phyloP scores from a whole-genome alignment of 2,113 vertebrate genomes.

The Octodon degus region DNA sequence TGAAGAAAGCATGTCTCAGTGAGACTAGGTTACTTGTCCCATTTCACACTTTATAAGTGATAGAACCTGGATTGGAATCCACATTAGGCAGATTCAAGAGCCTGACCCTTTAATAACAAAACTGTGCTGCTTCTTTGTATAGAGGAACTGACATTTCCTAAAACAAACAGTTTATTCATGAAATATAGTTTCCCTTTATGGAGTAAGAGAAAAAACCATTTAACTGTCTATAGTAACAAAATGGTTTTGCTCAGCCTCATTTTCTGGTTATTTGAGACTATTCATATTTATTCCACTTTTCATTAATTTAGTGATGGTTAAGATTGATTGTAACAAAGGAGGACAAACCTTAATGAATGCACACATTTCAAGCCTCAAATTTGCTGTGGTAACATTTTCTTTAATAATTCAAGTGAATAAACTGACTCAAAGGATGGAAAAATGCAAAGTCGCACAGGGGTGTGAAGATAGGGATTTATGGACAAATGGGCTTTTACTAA shows the following conservation, averaged over 20 bases:
- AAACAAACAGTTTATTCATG: not conserved
- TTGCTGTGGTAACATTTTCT: not conserved
- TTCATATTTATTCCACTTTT: conserved; percentile 26
- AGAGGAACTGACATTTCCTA: conserved; percentile 6
- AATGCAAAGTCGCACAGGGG: not conserved
- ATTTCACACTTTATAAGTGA: not conserved
- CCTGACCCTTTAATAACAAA: not conserved
- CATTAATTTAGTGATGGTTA: not conserved
- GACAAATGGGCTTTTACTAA: not conserved
- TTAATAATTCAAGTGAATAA: conserved; percentile 38
- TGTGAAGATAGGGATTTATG: not conserved
- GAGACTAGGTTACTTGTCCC: not conserved
- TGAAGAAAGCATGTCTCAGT: not conserved
- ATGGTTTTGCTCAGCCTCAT: not conserved
- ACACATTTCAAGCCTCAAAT: conserved; percentile 17
- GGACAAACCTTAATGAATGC: not conserved
- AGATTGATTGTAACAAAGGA: conserved; percentile 31
- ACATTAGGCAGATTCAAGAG: not conserved
- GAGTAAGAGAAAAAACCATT: conserved; percentile 15
- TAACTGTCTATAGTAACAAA: conserved; percentile 23
- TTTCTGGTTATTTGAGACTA: conserved; percentile 51
- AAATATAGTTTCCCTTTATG: conserved; percentile 8
- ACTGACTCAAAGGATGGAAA: conserved; percentile 22
- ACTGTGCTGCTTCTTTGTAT: not conserved
- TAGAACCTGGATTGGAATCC: not conserved